Percentiles rank a stretch among this genome's conserved stretches.
These are phyloP conservation scores for Stenotaenia linearis DNA, from an alignment of 2,888 invertebrate genomes.

Conservation along the genomic window DNA sequence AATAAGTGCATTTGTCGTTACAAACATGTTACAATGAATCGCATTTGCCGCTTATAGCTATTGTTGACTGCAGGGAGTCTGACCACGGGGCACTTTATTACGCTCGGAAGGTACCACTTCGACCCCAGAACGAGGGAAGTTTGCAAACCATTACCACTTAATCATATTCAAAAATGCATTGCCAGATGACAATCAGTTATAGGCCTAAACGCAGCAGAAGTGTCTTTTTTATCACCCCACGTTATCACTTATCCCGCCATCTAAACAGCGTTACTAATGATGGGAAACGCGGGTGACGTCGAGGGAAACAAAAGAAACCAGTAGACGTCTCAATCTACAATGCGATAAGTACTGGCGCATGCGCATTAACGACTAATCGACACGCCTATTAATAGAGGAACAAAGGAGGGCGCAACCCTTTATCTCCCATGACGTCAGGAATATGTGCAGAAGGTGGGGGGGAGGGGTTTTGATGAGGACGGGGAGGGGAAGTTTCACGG, in stretches of 20 bases:
- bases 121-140: not conserved
- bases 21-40: not conserved
- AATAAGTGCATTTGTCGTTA: not conserved
- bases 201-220: not conserved
- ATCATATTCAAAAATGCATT: not conserved
- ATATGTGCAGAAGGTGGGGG: not conserved
- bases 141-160: not conserved
- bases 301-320: slow-evolving; percentile 17
- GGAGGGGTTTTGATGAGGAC: not conserved
- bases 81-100: slow-evolving; percentile 17
- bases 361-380: slow-evolving; percentile 24
- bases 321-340: slow-evolving; percentile 17
- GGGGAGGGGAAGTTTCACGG: not conserved
- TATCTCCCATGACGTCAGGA: not conserved
- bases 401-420: slow-evolving; percentile 26
- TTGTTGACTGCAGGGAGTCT: slow-evolving; percentile 1
- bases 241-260: not conserved
- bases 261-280: slow-evolving; percentile 21
- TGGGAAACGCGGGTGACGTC: slow-evolving; percentile 21
- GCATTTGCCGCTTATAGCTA: not conserved
- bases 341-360: slow-evolving; percentile 7
- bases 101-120: not conserved
- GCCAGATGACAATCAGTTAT: not conserved
- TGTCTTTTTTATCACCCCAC: not conserved
- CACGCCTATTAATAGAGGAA: slow-evolving; percentile 20